These are phyloP conservation scores for Liolophura sinensis DNA, from an alignment of 1,140 invertebrate species.

Conservation along the genomic window DNA sequence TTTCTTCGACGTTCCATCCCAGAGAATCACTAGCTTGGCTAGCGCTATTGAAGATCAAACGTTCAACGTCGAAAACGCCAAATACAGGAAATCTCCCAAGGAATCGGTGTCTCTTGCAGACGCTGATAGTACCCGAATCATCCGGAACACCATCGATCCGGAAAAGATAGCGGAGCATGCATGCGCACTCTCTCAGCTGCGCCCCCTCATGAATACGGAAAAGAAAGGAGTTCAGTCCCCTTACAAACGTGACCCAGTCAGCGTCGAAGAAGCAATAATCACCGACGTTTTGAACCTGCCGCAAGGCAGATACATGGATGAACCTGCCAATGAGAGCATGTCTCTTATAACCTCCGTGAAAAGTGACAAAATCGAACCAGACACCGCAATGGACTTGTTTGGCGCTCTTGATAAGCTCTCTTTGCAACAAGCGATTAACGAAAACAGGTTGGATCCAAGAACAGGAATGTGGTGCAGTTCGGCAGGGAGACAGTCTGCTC, in stretches of 20 bases:
- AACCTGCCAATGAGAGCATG: conserved; percentile 23
- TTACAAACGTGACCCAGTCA: conserved; percentile 18
- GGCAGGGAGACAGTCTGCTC: conserved; percentile 38
- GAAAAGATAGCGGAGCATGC: conserved; percentile 31
- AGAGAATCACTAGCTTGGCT: conserved; percentile 38
- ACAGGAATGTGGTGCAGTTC: conserved; percentile 62
- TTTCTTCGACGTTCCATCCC: conserved; percentile 39
- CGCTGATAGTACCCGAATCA: conserved; percentile 34
- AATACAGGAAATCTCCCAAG: conserved; percentile 34
- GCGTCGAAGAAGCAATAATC: conserved; percentile 44
- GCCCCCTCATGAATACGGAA: conserved; percentile 33
- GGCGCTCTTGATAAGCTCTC: conserved; percentile 70
- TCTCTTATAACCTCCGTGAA: conserved; percentile 39
- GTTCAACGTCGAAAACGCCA: conserved; percentile 39
- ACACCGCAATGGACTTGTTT: conserved; percentile 60
- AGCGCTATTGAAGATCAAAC: conserved; percentile 40
- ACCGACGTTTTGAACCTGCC: conserved; percentile 41
- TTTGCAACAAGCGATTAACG: conserved; percentile 72
- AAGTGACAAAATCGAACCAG: conserved; percentile 39
- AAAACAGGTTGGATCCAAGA: conserved; percentile 65
- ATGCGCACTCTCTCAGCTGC: conserved; percentile 34
- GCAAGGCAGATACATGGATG: conserved; percentile 32
- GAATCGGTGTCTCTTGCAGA: conserved; percentile 42
- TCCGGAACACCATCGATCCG: conserved; percentile 37
- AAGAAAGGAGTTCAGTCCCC: conserved; percentile 31